These are phyloP conservation scores for Sebastes elongatus DNA, from an alignment of 2,797 vertebrate genomes.

Conservation along the genomic window DNA sequence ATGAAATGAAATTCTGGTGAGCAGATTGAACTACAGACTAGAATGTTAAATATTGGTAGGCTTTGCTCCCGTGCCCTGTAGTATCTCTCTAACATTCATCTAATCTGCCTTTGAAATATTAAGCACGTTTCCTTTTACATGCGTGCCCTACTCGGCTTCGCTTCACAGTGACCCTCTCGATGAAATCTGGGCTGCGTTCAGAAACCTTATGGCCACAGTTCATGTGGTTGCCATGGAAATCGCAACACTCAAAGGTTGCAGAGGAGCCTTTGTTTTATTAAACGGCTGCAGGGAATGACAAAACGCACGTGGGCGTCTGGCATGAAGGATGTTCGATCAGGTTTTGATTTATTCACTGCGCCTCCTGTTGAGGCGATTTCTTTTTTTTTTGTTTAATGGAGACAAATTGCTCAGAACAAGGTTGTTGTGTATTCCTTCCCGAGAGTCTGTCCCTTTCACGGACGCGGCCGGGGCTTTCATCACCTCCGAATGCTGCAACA, in stretches of 20 bases:
- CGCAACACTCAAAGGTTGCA: conserved; percentile 59
- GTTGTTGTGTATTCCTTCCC: conserved; percentile 32
- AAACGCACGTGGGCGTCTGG: conserved; percentile 53
- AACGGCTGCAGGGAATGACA: conserved; percentile 64
- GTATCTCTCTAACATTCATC: conserved; percentile 1
- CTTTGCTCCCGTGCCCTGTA: neutral
- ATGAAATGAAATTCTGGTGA: neutral
- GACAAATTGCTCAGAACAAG: conserved; percentile 49
- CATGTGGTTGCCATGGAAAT: conserved; percentile 80
- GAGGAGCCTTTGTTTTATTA: conserved; percentile 71
- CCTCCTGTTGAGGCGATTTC: conserved; percentile 11
- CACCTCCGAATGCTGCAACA: conserved; percentile 39
- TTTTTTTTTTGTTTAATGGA: conserved; percentile 24
- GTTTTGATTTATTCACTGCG: conserved; percentile 48
- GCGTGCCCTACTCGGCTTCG: conserved; percentile 3
- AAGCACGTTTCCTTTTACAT: neutral
- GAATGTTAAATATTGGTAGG: neutral
- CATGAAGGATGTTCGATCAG: conserved; percentile 48
- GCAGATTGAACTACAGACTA: neutral
- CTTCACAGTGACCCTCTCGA: conserved; percentile 37
- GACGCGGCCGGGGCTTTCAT: conserved; percentile 36
- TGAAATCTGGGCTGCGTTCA: conserved; percentile 57
- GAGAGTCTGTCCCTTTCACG: conserved; percentile 40
- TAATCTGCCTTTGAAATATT: conserved; percentile 13
- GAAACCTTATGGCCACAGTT: conserved; percentile 37